Conservation (phyloP, 2,888 invertebrate species). For the Lochmaea crataegi region DNA sequence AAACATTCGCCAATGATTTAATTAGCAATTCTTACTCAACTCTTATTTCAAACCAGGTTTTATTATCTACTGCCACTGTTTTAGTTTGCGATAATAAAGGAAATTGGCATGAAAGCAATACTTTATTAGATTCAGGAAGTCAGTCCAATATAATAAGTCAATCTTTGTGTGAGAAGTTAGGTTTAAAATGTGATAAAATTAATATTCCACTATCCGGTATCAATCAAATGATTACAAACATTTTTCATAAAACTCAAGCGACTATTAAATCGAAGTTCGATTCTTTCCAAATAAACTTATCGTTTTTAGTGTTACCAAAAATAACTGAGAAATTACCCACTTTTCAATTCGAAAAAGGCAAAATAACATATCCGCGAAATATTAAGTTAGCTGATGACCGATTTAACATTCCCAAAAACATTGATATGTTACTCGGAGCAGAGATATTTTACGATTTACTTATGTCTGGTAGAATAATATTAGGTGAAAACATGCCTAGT, state of each 20-base stretch:
- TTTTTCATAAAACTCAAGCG: not conserved
- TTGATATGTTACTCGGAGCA: slow-evolving; percentile 2
- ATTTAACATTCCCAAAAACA: not conserved
- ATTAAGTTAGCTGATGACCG: not conserved
- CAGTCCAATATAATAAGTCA: not conserved
- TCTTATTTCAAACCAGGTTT: not conserved
- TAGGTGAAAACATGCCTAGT: not conserved
- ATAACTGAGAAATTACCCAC: not conserved
- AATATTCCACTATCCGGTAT: not conserved
- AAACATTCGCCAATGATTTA: not conserved
- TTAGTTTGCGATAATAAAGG: not conserved
- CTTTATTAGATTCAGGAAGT: not conserved
- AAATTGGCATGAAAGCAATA: not conserved
- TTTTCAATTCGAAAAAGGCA: not conserved
- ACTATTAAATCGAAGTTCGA: not conserved
- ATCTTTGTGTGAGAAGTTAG: not conserved
- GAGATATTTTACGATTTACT: not conserved
- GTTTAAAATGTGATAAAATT: not conserved
- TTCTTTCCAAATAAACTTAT: not conserved
- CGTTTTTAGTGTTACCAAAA: not conserved
- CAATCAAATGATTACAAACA: not conserved
- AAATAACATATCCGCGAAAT: not conserved
- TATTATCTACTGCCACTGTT: not conserved
- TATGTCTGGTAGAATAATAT: not conserved
- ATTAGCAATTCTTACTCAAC: not conserved